Percentiles rank a stretch among this genome's conserved stretches.
Conservation (phyloP, 2,797 vertebrate genomes). For the Sebastes alutus region DNA sequence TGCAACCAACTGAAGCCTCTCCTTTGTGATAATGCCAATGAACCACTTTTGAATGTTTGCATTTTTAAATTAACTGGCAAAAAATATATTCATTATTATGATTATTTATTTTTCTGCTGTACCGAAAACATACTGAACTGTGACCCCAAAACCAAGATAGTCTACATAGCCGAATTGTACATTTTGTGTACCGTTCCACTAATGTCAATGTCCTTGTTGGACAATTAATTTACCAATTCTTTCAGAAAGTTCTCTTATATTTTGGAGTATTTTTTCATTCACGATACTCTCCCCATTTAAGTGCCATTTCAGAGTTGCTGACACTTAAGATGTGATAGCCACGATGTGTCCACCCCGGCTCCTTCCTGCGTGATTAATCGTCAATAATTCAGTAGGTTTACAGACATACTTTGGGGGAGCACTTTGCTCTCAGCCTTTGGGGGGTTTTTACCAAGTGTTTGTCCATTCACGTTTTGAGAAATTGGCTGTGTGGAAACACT, state of each 20-base stretch:
- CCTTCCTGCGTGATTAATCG: slow-evolving; percentile 39
- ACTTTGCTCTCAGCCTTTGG: slow-evolving; percentile 38
- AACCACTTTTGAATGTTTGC: no score
- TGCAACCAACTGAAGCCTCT: not conserved
- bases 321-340: slow-evolving; percentile 21
- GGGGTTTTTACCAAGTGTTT: slow-evolving; percentile 22
- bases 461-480: slow-evolving; percentile 10
- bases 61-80: no score
- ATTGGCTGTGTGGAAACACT: slow-evolving; percentile 13
- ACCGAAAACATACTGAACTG: no score
- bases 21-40: not conserved
- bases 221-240: not conserved
- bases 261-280: not conserved
- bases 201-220: not conserved
- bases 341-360: not conserved
- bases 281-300: not conserved
- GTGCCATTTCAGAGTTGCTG: slow-evolving; percentile 26
- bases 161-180: not conserved
- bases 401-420: slow-evolving; percentile 36
- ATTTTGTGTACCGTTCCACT: not conserved
- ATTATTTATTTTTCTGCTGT: no score
- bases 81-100: not conserved
- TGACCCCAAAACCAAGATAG: not conserved
- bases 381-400: slow-evolving; percentile 60
- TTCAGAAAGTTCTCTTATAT: not conserved